Conservation (phyloP, 2,888 invertebrate species). For the Acronicta aceris region DNA sequence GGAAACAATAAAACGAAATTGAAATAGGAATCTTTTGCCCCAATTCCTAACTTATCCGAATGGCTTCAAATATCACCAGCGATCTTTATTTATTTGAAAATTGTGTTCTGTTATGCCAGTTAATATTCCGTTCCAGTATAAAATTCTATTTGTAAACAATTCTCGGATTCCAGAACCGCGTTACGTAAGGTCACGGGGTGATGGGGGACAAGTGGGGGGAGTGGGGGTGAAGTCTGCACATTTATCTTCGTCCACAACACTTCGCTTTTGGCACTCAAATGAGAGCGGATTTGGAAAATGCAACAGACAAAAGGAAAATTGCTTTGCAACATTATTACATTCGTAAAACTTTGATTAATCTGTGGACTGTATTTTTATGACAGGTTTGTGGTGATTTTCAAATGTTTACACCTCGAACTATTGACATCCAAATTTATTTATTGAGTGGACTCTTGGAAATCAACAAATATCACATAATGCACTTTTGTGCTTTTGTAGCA, state of each 20-base stretch:
- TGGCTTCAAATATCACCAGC: slow-evolving; percentile 2
- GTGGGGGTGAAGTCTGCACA: slow-evolving; percentile 18
- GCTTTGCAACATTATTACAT: slow-evolving; percentile 27
- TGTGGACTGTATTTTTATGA: neutral
- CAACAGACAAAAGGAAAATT: slow-evolving; percentile 37
- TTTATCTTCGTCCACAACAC: slow-evolving; percentile 49
- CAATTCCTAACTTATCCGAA: slow-evolving; percentile 9
- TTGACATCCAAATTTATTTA: too few species aligned
- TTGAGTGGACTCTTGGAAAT: too few species aligned
- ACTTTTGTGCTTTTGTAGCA: too few species aligned
- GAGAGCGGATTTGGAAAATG: slow-evolving; percentile 45
- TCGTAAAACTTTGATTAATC: slow-evolving; percentile 17
- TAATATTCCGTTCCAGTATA: slow-evolving; percentile 19
- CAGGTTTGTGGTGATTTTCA: neutral
- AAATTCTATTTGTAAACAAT: slow-evolving; percentile 39
- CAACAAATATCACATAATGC: too few species aligned
- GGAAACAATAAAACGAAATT: slow-evolving; percentile 7
- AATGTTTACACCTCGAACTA: too few species aligned
- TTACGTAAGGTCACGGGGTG: slow-evolving; percentile 34
- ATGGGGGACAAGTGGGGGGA: neutral
- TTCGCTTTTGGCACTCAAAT: slow-evolving; percentile 41
- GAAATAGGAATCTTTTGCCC: slow-evolving; percentile 2
- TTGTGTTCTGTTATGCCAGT: slow-evolving; percentile 13
- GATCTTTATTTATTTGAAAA: slow-evolving; percentile 16
- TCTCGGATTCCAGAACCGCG: slow-evolving; percentile 17